Percentiles rank a stretch among this genome's conserved stretches.
Evolutionary conservation across 30 jellyfish, hydroid and myxozoan species (phyloP).

Genomic region (Nemopilema nomurai): DNA sequence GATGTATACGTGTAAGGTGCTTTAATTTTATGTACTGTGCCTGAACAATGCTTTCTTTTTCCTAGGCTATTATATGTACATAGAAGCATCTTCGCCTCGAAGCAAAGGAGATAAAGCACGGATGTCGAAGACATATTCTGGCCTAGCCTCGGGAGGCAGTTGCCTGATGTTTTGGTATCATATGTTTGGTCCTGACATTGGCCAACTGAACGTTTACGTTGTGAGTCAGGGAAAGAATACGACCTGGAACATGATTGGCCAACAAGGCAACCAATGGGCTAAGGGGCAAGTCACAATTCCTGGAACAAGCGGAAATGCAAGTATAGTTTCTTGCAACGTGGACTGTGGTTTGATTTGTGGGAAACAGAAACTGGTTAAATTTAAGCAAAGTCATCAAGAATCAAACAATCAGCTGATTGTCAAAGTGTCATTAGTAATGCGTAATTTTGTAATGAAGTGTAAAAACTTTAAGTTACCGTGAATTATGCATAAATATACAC

Average conservation of each 20-base stretch:
- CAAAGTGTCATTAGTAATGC: too few species aligned
- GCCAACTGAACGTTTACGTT: constrained; percentile 47
- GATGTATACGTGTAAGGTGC: too few species aligned
- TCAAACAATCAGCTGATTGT: too few species aligned
- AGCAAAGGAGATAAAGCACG: constrained; percentile 63
- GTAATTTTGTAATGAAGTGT: too few species aligned
- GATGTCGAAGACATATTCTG: constrained; percentile 29
- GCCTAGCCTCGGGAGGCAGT: constrained; percentile 79
- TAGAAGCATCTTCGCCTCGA: constrained; percentile 74
- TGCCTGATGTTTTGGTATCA: constrained; percentile 82
- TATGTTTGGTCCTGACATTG: constrained; percentile 82
- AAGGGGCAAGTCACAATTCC: constrained; percentile 72
- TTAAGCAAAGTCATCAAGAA: too few species aligned
- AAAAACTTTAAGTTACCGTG: too few species aligned
- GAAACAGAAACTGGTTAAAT: too few species aligned
- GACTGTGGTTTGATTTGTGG: not conserved
- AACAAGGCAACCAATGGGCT: constrained; percentile 85
- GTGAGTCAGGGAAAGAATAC: constrained; percentile 25
- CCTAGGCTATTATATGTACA: constrained; percentile 74
- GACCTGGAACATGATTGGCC: constrained; percentile 73
- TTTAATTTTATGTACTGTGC: not conserved
- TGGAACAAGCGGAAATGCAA: constrained; percentile 22
- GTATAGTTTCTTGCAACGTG: not conserved
- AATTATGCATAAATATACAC: too few species aligned
- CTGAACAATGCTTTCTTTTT: not conserved